Evolutionary conservation across 2,113 vertebrate species (phyloP).

Genomic region (Pao palembangensis): DNA sequence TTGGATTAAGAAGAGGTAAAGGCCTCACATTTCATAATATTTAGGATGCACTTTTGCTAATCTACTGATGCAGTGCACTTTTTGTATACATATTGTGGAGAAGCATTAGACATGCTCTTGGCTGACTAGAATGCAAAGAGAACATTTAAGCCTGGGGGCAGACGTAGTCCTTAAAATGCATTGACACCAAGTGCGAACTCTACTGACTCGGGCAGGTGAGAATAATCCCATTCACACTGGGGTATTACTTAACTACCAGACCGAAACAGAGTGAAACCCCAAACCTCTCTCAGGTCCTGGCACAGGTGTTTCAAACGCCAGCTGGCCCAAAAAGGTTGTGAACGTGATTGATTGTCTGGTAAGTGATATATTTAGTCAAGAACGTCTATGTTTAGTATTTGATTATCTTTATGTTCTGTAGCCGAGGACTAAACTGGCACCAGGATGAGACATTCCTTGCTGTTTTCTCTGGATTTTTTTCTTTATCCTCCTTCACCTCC

Average conservation of each 20-base stretch:
- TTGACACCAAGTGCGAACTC: conserved; percentile 1
- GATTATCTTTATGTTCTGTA: not conserved
- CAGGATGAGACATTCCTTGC: not conserved
- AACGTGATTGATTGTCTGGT: too few species aligned
- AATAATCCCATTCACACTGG: not conserved
- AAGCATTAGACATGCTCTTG: not conserved
- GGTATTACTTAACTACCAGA: not conserved
- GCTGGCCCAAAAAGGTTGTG: not conserved
- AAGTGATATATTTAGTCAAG: too few species aligned
- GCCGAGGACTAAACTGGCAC: not conserved
- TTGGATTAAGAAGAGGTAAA: conserved; percentile 14
- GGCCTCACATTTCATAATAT: conserved; percentile 22
- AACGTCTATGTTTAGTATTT: too few species aligned
- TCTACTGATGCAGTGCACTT: conserved; percentile 4
- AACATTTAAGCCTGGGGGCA: not conserved
- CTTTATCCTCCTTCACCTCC: not conserved
- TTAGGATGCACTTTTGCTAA: conserved; percentile 17
- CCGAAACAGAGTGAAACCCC: not conserved
- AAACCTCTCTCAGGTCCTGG: not conserved
- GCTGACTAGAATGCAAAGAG: not conserved
- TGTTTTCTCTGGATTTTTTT: not conserved
- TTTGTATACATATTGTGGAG: conserved; percentile 4
- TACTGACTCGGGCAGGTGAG: conserved; percentile 2
- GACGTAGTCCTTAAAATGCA: not conserved
- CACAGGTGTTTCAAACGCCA: not conserved